A percentile compares a stretch with the other conserved stretches of the same genome.
phyloP scores from a whole-genome alignment of 2,797 vertebrate species.

The Siniperca obscura region DNA sequence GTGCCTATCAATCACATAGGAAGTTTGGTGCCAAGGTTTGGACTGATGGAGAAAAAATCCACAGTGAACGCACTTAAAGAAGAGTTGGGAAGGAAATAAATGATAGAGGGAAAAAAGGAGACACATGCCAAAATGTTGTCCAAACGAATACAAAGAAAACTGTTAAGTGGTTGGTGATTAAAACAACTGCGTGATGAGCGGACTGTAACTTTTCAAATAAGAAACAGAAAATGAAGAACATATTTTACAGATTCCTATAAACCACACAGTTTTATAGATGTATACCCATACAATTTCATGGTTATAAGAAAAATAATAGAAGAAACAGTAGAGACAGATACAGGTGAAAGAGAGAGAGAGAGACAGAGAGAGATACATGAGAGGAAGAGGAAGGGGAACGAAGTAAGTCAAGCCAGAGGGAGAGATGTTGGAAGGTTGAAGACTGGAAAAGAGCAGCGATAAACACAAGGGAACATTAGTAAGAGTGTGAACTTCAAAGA shows the following conservation, averaged over 20 bases:
- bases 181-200: conserved; percentile 2
- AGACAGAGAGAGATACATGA: not conserved
- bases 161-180: not conserved
- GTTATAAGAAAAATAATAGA: not conserved
- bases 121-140: not conserved
- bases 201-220: not conserved
- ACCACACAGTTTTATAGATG: not conserved
- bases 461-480: conserved; percentile 19
- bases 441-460: not conserved
- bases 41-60: not conserved
- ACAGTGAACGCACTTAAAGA: not conserved
- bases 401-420: conserved; percentile 19
- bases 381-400: conserved; percentile 17
- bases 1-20: not conserved
- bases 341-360: not conserved
- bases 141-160: not conserved
- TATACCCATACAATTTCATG: not conserved
- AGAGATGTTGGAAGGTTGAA: conserved; percentile 10
- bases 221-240: not conserved
- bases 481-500: conserved; percentile 33
- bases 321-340: not conserved
- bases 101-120: not conserved
- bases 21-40: conserved; percentile 9
- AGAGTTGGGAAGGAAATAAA: not conserved
- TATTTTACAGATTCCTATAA: conserved; percentile 18